Base-by-base conservation (phyloP, 2,888 invertebrate genomes). In the Chrysomela aeneicollis region DNA sequence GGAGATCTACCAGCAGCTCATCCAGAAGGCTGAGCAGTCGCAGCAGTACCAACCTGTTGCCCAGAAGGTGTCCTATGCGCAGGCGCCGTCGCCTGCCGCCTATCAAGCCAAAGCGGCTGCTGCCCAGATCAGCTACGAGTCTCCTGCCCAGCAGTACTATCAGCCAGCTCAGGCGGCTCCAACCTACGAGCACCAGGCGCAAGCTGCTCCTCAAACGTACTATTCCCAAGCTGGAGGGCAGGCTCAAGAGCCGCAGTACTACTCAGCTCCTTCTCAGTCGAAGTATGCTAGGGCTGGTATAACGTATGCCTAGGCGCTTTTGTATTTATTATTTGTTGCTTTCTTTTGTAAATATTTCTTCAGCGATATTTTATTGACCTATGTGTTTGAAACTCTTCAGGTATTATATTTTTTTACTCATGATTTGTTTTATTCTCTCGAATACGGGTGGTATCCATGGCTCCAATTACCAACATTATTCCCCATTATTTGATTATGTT, bases 161-260 rank as follows among this genome's bases (percentile, higher is more conserved):
- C 67, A 70, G 35, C 37, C 50, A 42, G 59, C 63, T 53, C 63
- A 50, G 59, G 64, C 63, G 12, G 54, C 47, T 8, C 54, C 58
- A 17, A 47, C 19, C 37, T 63, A 66, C 50, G 57, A 61, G 53
- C 35, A 59, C 46, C 60, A 64, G 19, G 72, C 71, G 37, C 68
- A 71, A 52, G 47, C 69, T 5, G 49, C 61, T 1, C 70, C 70
- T 10, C 72, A 75, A 63, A 21, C 70, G 2, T 51, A 68, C 35
- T 74, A 73, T 54, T 62, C 71, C n/a, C 54, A 71, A 49, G 12
- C 62, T 37, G 50, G 55, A 9, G 17, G 72, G 15, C 68, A 66
- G 46, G n/a, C n/a, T n/a, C n/a, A n/a, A n/a, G 55, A 64, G 8
- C 69, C 71, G 22, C 77, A 78, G 52, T 72, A 73, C 59, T 69